Conservation (phyloP, 2,888 invertebrate species). For the Coenonympha arcania region DNA sequence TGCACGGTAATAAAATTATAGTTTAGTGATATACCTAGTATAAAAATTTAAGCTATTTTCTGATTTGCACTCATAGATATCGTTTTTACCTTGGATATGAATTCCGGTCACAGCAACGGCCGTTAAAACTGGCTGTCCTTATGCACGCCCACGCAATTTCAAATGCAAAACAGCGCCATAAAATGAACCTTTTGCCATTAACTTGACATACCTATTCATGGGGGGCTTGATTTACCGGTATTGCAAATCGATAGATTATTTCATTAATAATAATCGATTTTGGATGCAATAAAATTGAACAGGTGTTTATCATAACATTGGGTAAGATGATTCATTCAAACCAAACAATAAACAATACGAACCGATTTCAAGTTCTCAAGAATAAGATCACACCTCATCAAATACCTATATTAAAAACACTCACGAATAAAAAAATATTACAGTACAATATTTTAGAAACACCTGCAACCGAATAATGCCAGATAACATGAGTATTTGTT, state of each 20-base stretch:
- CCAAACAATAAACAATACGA: too few relatives aligned
- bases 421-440: too few relatives aligned
- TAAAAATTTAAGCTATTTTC: conserved; percentile 5
- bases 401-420: too few relatives aligned
- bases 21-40: too few relatives aligned
- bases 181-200: conserved; percentile 3
- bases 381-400: too few relatives aligned
- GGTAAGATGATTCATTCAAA: background rate
- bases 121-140: conserved; percentile 48
- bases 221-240: background rate
- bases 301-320: background rate
- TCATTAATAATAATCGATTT: too few relatives aligned
- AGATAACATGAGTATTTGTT: too few relatives aligned
- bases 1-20: too few relatives aligned
- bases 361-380: too few relatives aligned
- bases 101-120: conserved; percentile 47
- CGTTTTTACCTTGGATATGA: conserved; percentile 32
- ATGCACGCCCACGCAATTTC: conserved; percentile 48
- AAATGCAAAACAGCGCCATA: conserved; percentile 15
- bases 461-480: too few relatives aligned
- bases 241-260: too few relatives aligned
- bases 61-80: conserved; percentile 27
- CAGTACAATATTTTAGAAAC: too few relatives aligned
- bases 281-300: background rate
- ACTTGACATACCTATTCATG: background rate